phyloP scores from a whole-genome alignment of 2,113 vertebrate genomes.

The Crotophaga sulcirostris region DNA sequence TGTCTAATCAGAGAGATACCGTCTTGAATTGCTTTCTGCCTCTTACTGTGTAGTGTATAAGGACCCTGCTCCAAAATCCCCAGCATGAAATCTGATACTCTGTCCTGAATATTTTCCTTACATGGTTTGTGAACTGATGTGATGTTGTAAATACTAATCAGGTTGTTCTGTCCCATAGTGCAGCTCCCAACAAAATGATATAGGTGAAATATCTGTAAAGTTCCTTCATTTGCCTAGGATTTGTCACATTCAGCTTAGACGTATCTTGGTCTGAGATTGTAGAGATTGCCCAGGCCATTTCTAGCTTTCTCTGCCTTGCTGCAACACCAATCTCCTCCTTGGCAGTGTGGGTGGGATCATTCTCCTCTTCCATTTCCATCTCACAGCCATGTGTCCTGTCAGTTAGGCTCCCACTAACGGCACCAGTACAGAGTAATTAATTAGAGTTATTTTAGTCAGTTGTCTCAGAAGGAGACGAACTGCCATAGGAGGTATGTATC shows the following conservation, averaged over 20 bases:
- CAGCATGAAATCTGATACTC: background rate
- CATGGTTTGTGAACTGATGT: background rate
- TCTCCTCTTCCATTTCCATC: background rate
- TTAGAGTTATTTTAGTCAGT: background rate
- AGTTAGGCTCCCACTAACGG: background rate
- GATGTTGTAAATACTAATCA: background rate
- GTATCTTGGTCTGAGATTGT: fast-evolving
- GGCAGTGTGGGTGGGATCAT: background rate
- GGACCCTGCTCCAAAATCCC: background rate
- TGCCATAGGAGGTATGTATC: background rate
- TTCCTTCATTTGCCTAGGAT: background rate
- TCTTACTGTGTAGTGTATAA: background rate
- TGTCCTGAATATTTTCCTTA: background rate
- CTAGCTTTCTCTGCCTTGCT: background rate
- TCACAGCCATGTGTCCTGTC: background rate
- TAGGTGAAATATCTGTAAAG: background rate
- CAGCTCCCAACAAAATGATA: background rate
- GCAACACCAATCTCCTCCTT: background rate
- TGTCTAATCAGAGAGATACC: background rate
- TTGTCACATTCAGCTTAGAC: background rate
- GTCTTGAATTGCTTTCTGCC: background rate
- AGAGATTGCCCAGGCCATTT: background rate
- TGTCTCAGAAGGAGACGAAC: background rate
- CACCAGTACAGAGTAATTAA: background rate
- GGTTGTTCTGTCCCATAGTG: fast-evolving